phyloP scores from a whole-genome alignment of 1,140 invertebrate genomes.

The Melitaea cinxia region DNA sequence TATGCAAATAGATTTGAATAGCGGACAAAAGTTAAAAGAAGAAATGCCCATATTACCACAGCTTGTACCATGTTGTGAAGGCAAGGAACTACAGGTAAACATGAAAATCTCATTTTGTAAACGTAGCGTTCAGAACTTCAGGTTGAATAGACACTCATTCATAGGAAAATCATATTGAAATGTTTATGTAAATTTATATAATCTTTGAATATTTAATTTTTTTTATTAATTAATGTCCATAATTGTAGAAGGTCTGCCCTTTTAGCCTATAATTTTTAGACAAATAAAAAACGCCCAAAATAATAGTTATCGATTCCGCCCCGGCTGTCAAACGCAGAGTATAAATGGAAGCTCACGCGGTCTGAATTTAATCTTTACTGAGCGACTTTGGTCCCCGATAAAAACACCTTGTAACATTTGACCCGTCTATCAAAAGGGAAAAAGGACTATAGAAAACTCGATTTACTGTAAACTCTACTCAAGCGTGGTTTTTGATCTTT shows the following conservation, averaged over 20 bases:
- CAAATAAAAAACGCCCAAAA: neutral
- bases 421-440: conserved; percentile 31
- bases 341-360: conserved; percentile 20
- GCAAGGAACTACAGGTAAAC: conserved; percentile 65
- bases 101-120: no score
- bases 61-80: conserved; percentile 71
- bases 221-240: no score
- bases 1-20: conserved; percentile 52
- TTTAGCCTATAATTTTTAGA: neutral
- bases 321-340: conserved; percentile 26
- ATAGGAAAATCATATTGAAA: no score
- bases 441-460: conserved; percentile 8
- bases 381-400: conserved; percentile 19
- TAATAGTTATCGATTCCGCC: neutral
- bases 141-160: no score
- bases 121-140: no score
- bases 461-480: conserved; percentile 7
- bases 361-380: conserved; percentile 29
- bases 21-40: conserved; percentile 60
- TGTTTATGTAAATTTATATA: no score
- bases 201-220: neutral
- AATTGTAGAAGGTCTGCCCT: no score
- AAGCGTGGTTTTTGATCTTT: conserved; percentile 4
- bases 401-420: conserved; percentile 22
- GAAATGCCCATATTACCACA: conserved; percentile 47